Percentiles rank a stretch among this genome's conserved stretches.
Conservation (phyloP, 1,140 invertebrate species). For the Drosophila kanapiae region DNA sequence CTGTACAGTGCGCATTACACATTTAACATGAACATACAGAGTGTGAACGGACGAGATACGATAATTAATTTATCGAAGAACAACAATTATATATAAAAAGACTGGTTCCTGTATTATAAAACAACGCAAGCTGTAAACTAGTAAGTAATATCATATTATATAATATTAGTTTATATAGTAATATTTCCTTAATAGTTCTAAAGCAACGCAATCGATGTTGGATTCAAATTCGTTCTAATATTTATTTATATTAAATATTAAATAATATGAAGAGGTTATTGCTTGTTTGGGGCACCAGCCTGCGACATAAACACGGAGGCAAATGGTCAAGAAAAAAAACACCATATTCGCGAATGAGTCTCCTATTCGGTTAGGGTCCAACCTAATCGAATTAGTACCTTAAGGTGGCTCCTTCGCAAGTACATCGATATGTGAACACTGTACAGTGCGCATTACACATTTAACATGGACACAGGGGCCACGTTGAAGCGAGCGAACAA, state of each 20-base stretch:
- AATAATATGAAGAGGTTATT: no score
- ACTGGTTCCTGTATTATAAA: no score
- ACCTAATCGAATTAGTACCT: conserved; percentile 3
- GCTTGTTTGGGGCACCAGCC: no score
- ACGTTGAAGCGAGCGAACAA: neutral
- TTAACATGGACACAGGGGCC: neutral
- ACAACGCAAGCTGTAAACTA: no score
- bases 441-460: conserved; percentile 12
- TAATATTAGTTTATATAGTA: no score
- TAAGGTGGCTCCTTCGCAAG: conserved; percentile 9
- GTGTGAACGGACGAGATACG: neutral
- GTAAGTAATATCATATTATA: no score
- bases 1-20: conserved; percentile 15
- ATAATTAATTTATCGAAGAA: neutral
- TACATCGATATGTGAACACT: conserved; percentile 52
- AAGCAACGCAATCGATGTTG: no score
- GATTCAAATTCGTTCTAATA: no score
- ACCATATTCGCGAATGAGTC: neutral
- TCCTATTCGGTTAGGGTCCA: conserved; percentile 1
- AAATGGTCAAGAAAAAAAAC: neutral
- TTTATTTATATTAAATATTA: no score
- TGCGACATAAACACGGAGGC: no score
- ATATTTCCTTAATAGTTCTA: no score
- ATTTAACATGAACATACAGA: neutral
- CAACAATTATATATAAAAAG: no score